These are phyloP conservation scores for Nerophis ophidion DNA, from an alignment of 2,113 vertebrate genomes.

Conservation along the genomic window DNA sequence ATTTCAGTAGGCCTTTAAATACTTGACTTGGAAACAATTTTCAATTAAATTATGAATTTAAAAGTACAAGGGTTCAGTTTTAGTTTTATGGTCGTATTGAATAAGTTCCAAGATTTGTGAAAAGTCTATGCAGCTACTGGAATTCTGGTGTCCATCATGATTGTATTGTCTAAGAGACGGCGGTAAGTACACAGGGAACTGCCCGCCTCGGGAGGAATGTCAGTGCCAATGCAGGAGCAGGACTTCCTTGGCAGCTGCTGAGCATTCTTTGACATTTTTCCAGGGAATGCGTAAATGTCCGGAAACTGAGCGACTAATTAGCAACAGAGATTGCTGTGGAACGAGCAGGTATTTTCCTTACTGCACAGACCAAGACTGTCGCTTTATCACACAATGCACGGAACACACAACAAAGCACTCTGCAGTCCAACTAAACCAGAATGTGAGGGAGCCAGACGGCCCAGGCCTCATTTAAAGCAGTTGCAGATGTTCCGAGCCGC, in stretches of 20 bases:
- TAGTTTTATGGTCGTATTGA: too few relatives aligned
- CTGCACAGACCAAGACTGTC: slow-evolving; percentile 19
- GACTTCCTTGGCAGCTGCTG: slow-evolving; percentile 52
- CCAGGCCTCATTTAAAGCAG: slow-evolving; percentile 51
- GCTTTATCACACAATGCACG: too few relatives aligned
- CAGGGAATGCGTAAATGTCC: slow-evolving; percentile 56
- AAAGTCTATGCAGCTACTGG: too few relatives aligned
- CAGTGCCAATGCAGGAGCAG: slow-evolving; percentile 40
- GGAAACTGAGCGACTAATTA: slow-evolving; percentile 55
- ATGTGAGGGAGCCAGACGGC: background rate
- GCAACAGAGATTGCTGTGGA: slow-evolving; percentile 44
- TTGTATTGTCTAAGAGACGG: background rate
- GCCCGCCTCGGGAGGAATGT: slow-evolving; percentile 30
- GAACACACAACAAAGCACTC: background rate
- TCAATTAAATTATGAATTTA: too few relatives aligned
- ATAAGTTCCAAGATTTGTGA: too few relatives aligned
- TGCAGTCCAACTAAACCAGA: background rate
- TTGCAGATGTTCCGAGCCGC: slow-evolving; percentile 65
- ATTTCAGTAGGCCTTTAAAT: too few relatives aligned
- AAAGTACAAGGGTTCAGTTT: too few relatives aligned
- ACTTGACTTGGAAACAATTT: too few relatives aligned
- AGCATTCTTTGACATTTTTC: slow-evolving; percentile 50
- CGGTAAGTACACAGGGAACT: slow-evolving; percentile 45
- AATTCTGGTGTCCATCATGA: too few relatives aligned
- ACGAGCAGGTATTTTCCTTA: slow-evolving; percentile 47